phyloP scores from a whole-genome alignment of 2,797 vertebrate species.

The Fundulus diaphanus region DNA sequence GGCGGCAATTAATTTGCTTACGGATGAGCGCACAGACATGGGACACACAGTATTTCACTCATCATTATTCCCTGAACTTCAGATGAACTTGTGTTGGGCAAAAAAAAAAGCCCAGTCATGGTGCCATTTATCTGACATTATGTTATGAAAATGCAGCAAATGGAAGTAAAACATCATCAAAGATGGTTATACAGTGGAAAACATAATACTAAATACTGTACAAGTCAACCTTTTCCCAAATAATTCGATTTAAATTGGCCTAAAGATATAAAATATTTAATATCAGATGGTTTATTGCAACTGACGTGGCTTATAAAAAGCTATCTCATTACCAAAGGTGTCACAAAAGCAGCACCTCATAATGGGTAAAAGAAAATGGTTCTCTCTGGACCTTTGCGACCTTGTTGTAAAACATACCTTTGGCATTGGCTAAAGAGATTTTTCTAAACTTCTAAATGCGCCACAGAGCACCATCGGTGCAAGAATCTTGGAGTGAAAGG shows the following conservation, averaged over 20 bases:
- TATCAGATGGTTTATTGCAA: background rate
- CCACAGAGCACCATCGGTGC: background rate
- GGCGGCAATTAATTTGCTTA: background rate
- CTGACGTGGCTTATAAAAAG: background rate
- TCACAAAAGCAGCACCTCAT: background rate
- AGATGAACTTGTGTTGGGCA: conserved; percentile 33
- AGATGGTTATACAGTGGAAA: conserved; percentile 1
- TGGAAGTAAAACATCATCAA: conserved; percentile 4
- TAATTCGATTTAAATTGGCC: background rate
- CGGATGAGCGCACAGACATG: background rate
- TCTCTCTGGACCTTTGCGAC: background rate
- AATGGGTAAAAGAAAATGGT: background rate
- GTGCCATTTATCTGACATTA: conserved; percentile 17
- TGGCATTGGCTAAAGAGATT: background rate
- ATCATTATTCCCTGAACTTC: conserved; percentile 29
- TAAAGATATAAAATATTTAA: background rate
- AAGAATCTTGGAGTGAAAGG: background rate
- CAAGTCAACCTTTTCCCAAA: background rate
- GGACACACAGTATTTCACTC: background rate
- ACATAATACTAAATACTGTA: background rate
- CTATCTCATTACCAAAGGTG: background rate
- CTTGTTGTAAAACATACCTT: background rate
- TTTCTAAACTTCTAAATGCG: background rate
- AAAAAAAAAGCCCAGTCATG: conserved; percentile 21
- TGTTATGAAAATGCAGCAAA: conserved; percentile 21